Evolutionary conservation across 2,888 invertebrate species (phyloP), one percentile per base, ranked within the genome.

Genomic region (Cenopis cana): DNA sequence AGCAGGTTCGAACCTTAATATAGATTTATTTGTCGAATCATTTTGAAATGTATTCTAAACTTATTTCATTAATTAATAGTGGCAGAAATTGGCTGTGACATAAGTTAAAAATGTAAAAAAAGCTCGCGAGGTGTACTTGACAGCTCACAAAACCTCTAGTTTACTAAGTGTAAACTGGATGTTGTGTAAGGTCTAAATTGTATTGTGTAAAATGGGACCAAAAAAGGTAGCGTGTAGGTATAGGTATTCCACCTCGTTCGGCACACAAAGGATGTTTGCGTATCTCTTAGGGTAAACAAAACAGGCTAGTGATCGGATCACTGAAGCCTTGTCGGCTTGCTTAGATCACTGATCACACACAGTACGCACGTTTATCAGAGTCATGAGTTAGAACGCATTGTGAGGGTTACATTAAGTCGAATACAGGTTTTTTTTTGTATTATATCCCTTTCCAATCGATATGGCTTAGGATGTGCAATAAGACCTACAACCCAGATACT

Each of bases 241-340:
- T 71, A 71, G 36, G 55, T 61, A 49, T 71, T 66, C 67, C 71
- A 54, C 70, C 70, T 70, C 70, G 54, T 59, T 71, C 36, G 60
- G 50, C 61, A 61, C 71, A 71, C 71, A 71, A 71, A 71, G 71
- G 71, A 55, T 71, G 71, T 71, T 71, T 71, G 71, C 71, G 61
- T 67, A 71, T 71, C 71, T 61, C 66, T 71, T 29, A 55, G 55
- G 46, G 71, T 50, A 71, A 60, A 67, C 71, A 50, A 71, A 60
- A 67, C 71, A 50, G 55, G 61, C 61, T 55, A 67, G 71, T 61
- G 71, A 71, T 71, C 71, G 54, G 71, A 71, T 67, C 66, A 65
- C 50, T 46, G 70, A 17, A 38, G 50, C 55, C 71, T 56, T 60
- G 71, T 66, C 65, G 70, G 60, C 36, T 59, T 65, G 38, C 49